Evolutionary conservation across 1,140 invertebrate genomes (phyloP).

Genomic region (Micrasema longulum): DNA sequence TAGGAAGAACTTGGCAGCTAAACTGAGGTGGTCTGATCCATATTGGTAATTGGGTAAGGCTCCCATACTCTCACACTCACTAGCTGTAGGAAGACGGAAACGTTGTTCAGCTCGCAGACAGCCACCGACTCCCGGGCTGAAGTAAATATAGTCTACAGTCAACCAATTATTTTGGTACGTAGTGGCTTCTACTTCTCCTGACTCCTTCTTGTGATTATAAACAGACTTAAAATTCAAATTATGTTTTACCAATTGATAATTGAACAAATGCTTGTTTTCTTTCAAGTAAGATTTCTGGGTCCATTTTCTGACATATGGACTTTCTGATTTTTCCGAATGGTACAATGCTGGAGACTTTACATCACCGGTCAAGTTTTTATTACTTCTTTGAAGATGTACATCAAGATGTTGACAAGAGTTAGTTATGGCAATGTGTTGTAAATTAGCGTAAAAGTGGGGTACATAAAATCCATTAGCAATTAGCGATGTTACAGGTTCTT

Average conservation of each 20-base stretch:
- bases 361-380: slow-evolving; percentile 45
- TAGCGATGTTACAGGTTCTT: slow-evolving; percentile 79
- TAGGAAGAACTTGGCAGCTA: slow-evolving; percentile 49
- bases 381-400: slow-evolving; percentile 58
- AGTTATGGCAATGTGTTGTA: slow-evolving; percentile 67
- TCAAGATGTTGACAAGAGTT: slow-evolving; percentile 77
- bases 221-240: slow-evolving; percentile 70
- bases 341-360: slow-evolving; percentile 54
- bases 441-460: slow-evolving; percentile 44
- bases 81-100: slow-evolving; percentile 46
- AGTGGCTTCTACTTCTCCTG: slow-evolving; percentile 70
- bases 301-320: too few relatives aligned
- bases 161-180: slow-evolving; percentile 83
- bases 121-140: slow-evolving; percentile 59
- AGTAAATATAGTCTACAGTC: slow-evolving; percentile 87
- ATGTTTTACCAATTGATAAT: slow-evolving; percentile 67
- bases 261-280: slow-evolving; percentile 58
- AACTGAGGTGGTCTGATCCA: slow-evolving; percentile 51
- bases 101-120: slow-evolving; percentile 37
- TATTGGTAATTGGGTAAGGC: slow-evolving; percentile 44
- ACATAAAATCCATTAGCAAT: slow-evolving; percentile 72
- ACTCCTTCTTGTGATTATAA: slow-evolving; percentile 65
- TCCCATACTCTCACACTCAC: slow-evolving; percentile 43
- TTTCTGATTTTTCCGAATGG: slow-evolving; percentile 52
- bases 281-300: neutral